These are phyloP conservation scores for Abrostola triplasia DNA, from an alignment of 2,888 invertebrate genomes.

Conservation along the genomic window DNA sequence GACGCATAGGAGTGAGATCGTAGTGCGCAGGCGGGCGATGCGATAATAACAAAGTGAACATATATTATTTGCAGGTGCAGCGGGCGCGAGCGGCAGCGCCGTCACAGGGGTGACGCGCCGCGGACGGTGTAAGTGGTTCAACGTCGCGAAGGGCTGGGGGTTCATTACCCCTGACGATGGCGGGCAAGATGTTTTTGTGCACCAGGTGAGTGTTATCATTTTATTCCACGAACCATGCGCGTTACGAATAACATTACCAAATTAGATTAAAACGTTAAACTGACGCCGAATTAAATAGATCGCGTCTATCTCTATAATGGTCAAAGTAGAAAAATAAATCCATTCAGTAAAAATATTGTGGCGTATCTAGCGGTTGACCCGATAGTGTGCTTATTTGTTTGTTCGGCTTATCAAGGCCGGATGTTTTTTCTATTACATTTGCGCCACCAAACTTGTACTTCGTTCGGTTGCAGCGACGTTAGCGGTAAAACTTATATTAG, in stretches of 20 bases:
- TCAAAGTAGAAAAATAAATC: slow-evolving; percentile 74
- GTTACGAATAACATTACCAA: slow-evolving; percentile 24
- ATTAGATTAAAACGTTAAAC: slow-evolving; percentile 19
- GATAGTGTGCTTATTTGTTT: slow-evolving; percentile 87
- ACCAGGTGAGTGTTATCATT: slow-evolving; percentile 91
- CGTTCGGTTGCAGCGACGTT: slow-evolving; percentile 76
- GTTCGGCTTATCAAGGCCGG: slow-evolving; percentile 87
- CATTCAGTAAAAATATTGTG: slow-evolving; percentile 78
- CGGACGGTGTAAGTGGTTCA: slow-evolving; percentile 98
- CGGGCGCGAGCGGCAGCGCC: slow-evolving; percentile 68
- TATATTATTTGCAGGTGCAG: slow-evolving; percentile 74
- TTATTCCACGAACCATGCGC: slow-evolving; percentile 35
- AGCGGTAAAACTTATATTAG: slow-evolving; percentile 82
- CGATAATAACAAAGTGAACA: slow-evolving; percentile 43
- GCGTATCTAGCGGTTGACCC: slow-evolving; percentile 85
- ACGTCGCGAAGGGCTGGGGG: slow-evolving; percentile 98
- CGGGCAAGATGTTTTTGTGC: slow-evolving; percentile 97
- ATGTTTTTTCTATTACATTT: slow-evolving; percentile 88
- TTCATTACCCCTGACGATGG: slow-evolving; percentile 97
- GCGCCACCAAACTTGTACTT: slow-evolving; percentile 83
- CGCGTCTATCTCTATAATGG: slow-evolving; percentile 52
- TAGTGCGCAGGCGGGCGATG: slow-evolving; percentile 21
- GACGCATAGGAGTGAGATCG: slow-evolving; percentile 18
- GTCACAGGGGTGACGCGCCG: slow-evolving; percentile 90
- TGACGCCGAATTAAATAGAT: slow-evolving; percentile 23